Conservation (phyloP, 2,888 invertebrate genomes). For the Leptopilina syphax region DNA sequence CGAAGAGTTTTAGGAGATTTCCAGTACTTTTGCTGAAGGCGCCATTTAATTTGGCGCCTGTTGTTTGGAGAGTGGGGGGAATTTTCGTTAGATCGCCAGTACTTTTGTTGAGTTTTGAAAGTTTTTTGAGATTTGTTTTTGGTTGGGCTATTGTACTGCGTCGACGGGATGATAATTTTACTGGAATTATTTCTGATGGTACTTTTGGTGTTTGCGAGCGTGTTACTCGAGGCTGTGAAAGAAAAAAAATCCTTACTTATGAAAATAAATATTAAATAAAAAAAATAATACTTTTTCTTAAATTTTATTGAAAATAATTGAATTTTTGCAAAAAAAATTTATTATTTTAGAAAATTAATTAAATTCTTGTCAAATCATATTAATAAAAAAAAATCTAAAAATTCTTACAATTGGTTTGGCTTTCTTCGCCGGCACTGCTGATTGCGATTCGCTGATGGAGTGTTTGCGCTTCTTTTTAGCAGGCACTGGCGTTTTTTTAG, state of each 20-base stretch:
- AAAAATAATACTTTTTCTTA: too few species aligned
- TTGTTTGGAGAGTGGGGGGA: too few species aligned
- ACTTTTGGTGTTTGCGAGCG: neutral
- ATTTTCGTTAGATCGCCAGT: conserved; percentile 16
- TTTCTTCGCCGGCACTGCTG: conserved; percentile 44
- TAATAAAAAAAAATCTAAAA: neutral
- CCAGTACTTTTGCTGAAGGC: conserved; percentile 16
- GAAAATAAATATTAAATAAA: neutral
- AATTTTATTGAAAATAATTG: too few species aligned
- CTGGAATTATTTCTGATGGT: neutral
- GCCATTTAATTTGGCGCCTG: neutral
- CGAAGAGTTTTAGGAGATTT: conserved; percentile 7
- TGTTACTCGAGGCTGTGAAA: neutral
- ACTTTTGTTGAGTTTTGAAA: conserved; percentile 43
- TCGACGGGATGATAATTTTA: neutral
- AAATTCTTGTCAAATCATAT: too few species aligned
- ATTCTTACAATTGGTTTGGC: conserved; percentile 31
- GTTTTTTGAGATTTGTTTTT: conserved; percentile 45
- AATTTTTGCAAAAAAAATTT: too few species aligned
- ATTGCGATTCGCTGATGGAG: conserved; percentile 31
- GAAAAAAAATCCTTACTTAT: neutral
- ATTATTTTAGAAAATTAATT: too few species aligned
- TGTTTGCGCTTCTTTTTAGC: conserved; percentile 43
- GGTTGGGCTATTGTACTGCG: conserved; percentile 10
- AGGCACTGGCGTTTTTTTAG: conserved; percentile 32